Base-by-base conservation (phyloP, 2,797 vertebrate genomes). In the Poecilia gillii region DNA sequence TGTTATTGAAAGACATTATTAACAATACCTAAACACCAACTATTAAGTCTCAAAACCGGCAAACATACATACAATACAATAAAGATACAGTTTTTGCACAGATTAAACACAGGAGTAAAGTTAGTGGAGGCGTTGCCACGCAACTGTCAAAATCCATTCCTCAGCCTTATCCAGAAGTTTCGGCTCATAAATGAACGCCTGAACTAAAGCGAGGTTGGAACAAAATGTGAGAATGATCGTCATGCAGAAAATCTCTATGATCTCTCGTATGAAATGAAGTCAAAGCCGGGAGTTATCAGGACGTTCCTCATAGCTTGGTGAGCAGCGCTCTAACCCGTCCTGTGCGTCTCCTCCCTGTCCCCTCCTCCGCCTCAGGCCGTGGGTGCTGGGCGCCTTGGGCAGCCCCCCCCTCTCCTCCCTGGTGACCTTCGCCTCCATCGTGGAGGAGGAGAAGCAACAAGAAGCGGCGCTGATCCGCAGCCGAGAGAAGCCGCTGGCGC, bases 391-490 rank as follows among this genome's bases (percentile, higher is more conserved):
- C 68, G 95, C 95, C 43, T 90, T 93, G 78, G 73, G 93, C 73
- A 95, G 92, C 80, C 94, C 96, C 16, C 90, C 93, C 45, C 89
- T 91, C 9, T 77, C 90, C 70, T 91, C 91, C 47, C 95, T 94
- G 36, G 94, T 98, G 85, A 97, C 97, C 79, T 99, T 99, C 86
- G 97, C 98, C 53, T 95, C 97, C 73, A 99, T 99, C 36, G 94
- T 99, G 84, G 98, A 99, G 87, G 98, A 99, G 87, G 98, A 99
- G 87, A 96, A 96, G 81, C 96, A 98, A 85, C 98, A 99, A 91
- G 97, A 99, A 93, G 98, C 98, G 0, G 98, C 98, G 2, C 96
- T 99, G 81, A 96, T 98, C 90, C 97, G 97, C 87, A 99, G 97
- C 88, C 95, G 98, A 85, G 98, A 99, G 89, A 99, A 99, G 89